These are phyloP conservation scores for Rattus rattus DNA, from an alignment of 2,113 vertebrate species.

Conservation along the genomic window DNA sequence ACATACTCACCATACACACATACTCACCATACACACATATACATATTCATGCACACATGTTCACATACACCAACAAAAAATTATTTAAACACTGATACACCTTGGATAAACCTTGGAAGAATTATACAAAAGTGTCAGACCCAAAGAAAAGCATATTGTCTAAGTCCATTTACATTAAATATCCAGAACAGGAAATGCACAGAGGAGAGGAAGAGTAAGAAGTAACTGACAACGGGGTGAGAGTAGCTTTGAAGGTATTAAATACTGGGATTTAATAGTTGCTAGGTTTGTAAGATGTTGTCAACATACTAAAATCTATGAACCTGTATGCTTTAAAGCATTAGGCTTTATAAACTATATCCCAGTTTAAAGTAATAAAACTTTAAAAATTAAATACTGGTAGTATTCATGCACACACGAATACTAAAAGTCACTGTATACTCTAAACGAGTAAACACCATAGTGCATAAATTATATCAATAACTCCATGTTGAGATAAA, in stretches of 20 bases:
- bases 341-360: background rate
- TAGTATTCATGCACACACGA: background rate
- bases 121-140: slow-evolving; percentile 6
- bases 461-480: background rate
- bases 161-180: background rate
- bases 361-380: slow-evolving; percentile 30
- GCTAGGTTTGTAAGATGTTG: background rate
- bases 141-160: background rate
- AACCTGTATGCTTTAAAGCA: background rate
- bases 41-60: background rate
- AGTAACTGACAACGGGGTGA: background rate
- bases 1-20: background rate
- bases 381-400: slow-evolving; percentile 17
- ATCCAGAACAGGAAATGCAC: background rate
- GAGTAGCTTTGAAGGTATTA: background rate
- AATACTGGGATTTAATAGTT: background rate
- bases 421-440: background rate
- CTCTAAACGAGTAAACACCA: background rate
- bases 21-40: background rate
- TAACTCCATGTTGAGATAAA: slow-evolving; percentile 1
- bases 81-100: background rate
- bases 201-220: background rate
- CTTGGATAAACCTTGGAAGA: slow-evolving; percentile 11
- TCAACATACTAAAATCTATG: background rate
- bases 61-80: background rate